These are phyloP conservation scores for Maniola hyperantus DNA, from an alignment of 2,888 invertebrate genomes.

Conservation along the genomic window DNA sequence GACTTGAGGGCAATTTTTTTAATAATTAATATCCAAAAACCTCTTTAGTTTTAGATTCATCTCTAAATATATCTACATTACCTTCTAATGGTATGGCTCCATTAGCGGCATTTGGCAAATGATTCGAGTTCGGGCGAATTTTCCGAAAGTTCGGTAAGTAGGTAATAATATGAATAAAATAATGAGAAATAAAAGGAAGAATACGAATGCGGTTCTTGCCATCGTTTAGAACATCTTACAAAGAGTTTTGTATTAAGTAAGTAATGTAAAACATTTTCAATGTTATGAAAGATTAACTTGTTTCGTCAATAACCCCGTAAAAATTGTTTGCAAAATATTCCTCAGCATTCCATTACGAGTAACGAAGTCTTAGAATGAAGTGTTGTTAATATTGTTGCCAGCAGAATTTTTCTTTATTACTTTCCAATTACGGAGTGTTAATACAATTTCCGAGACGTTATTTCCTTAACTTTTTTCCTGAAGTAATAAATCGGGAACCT, in stretches of 20 bases:
- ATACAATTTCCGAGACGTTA: background rate
- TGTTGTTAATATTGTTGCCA: conserved; percentile 4
- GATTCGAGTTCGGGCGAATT: too few relatives aligned
- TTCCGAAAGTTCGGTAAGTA: too few relatives aligned
- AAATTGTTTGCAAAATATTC: background rate
- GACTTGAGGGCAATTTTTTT: background rate
- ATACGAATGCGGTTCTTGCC: too few relatives aligned
- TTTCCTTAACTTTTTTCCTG: background rate
- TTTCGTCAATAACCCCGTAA: too few relatives aligned
- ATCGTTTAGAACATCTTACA: too few relatives aligned
- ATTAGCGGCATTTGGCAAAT: too few relatives aligned
- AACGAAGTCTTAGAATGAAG: background rate
- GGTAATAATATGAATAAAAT: too few relatives aligned
- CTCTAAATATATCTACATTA: too few relatives aligned
- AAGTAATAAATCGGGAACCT: background rate
- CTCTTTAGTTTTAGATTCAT: background rate
- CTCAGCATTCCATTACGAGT: background rate
- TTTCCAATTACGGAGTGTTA: conserved; percentile 10
- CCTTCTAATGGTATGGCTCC: too few relatives aligned
- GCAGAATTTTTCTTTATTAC: background rate
- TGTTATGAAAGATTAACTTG: too few relatives aligned
- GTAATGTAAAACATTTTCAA: background rate
- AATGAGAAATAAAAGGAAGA: too few relatives aligned
- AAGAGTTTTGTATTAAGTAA: too few relatives aligned
- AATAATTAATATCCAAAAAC: background rate